phyloP scores from a whole-genome alignment of 2,888 invertebrate species.

The Nymphalis c-album region DNA sequence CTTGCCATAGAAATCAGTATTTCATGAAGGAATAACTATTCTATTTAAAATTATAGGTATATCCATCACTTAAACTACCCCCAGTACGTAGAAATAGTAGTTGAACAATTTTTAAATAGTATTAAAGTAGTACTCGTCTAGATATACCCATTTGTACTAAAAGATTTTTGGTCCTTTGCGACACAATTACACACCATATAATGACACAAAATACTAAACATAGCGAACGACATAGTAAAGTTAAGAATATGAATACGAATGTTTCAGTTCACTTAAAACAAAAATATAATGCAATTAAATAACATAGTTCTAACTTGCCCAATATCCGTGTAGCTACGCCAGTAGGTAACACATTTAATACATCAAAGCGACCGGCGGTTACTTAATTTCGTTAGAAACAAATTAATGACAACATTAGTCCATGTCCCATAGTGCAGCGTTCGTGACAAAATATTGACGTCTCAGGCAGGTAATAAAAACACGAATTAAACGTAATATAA shows the following conservation, averaged over 20 bases:
- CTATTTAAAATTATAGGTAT: too few relatives aligned
- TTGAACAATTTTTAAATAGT: too few relatives aligned
- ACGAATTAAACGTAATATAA: constrained; percentile 62
- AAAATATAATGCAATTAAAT: constrained; percentile 27
- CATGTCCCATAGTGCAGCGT: constrained; percentile 61
- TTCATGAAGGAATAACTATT: too few relatives aligned
- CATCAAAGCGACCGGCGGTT: constrained; percentile 65
- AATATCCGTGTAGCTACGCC: constrained; percentile 44
- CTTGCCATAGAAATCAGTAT: too few relatives aligned
- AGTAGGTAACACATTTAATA: constrained; percentile 46
- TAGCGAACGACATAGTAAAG: too few relatives aligned
- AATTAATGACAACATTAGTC: constrained; percentile 77
- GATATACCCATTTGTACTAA: too few relatives aligned
- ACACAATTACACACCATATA: too few relatives aligned
- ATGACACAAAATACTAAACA: too few relatives aligned
- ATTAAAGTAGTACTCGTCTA: too few relatives aligned
- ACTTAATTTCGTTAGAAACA: constrained; percentile 73
- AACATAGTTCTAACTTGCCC: constrained; percentile 52
- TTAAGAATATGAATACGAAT: background rate
- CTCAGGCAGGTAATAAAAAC: constrained; percentile 58
- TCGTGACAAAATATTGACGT: constrained; percentile 81
- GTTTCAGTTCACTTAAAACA: constrained; percentile 19
- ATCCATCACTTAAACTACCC: too few relatives aligned
- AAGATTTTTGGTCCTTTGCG: too few relatives aligned
- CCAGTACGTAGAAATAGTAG: too few relatives aligned